Evolutionary conservation across 2,888 invertebrate genomes (phyloP), one percentile per base, ranked within the genome.

Genomic region (Metalampra italica): DNA sequence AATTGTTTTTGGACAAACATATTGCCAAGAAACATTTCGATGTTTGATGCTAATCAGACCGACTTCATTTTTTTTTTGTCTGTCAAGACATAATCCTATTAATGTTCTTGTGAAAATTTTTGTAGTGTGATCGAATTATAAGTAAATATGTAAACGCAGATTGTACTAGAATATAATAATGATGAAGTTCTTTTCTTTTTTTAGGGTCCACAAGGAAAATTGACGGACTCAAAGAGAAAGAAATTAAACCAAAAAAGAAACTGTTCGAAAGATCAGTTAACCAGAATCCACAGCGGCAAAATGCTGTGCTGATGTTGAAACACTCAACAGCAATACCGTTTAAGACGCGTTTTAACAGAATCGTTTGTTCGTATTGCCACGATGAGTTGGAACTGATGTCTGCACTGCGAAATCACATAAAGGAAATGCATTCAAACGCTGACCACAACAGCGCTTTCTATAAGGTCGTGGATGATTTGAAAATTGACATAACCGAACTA

Each of bases 1-100:
- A 91, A 62, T 66, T 90, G 52, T 90, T 90, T 62, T 66, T 91
- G 62, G 91, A 91, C 55, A 90, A 89, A 55, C 91, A 91, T 62
- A 73, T 90, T 56, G 84, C 89, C 15, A 88, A 86, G 64, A 91
- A 90, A 59, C 91, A 91, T 67, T 86, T 84, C 43, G 88, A 85
- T 59, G 67, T 67, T 29, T 79, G 57, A 74, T 53, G 38, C 45
- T 44, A 22, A 3, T 22, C 22, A 22, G 3, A 22, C 22, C 22
- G 22, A 22, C 22, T 22, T 3, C 5, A 22, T 22, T 22, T 22
- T 22, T 22, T 22, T 22, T 22, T 5, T 22, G 22, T 22, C 5
- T 5, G 22, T 5, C 3, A 22, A 22, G 22, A 22, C 3, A 22
- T 22, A 22, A 22, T 22, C 5, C 22, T 22, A 2, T 22, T 22